Base-by-base conservation (phyloP, 2,888 invertebrate species). In the Eupeodes luniger region DNA sequence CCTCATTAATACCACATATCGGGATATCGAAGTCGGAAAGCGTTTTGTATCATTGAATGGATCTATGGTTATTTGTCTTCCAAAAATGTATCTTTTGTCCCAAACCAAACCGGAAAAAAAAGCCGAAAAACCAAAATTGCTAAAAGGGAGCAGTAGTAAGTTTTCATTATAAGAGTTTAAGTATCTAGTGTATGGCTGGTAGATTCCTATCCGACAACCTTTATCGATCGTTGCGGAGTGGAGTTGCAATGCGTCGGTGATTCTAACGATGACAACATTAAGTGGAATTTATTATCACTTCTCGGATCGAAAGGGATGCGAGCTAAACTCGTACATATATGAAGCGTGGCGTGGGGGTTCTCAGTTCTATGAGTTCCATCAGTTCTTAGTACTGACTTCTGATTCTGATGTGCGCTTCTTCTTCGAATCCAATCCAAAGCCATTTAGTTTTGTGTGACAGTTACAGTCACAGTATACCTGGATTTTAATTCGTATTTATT, bases 401-500 rank as follows among this genome's bases (percentile, higher is more conserved):
- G 40, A 40, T 40, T 40, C 36, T 36, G 36, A n/a, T 9, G 5
- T n/a, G 5, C 5, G 67, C 74, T 69, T n/a, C 55, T 27, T 36
- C 27, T 27, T 27, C 27, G 1, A 27, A 27, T 27, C 27, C 27
- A 27, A 27, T 27, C 40, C 70, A 34, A 78, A 51, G 44, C 57
- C 66, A 82, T 86, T 82, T 74, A 79, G 74, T 16, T 53, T 27
- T 78, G 53, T 74, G 70, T 69, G 74, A 74, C 74, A 40, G 40
- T 40, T 9, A 40, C 40, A 40, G 40, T 40, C 40, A 40, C 40
- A 74, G 67, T 88, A 77, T 81, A 88, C 87, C 87, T 88, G 84
- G 77, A 67, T 84, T 88, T 87, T 84, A 84, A 81, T 88, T 88
- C 77, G 81, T 84, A 88, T 88, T 88, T 88, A 88, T 88, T 77